Evolutionary conservation across 2,797 vertebrate genomes (phyloP).

Genomic region (Pangasius sanitwongsei): DNA sequence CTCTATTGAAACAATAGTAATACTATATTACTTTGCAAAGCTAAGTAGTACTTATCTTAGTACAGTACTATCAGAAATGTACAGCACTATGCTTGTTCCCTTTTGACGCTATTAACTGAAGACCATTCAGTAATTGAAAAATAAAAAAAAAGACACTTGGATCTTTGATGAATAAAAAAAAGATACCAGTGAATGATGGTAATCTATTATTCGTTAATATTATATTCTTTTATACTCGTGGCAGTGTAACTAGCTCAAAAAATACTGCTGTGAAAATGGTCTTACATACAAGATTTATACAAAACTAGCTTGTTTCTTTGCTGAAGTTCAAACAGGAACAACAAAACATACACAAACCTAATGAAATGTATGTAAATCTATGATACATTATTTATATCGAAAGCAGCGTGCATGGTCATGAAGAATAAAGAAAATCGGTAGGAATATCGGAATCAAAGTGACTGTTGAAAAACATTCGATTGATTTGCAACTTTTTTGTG

Average conservation of each 20-base stretch:
- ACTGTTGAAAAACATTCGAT: constrained; percentile 41
- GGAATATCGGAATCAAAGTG: constrained; percentile 52
- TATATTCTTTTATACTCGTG: constrained; percentile 30
- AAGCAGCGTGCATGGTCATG: constrained; percentile 61
- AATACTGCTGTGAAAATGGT: constrained; percentile 29
- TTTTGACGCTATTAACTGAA: constrained; percentile 51
- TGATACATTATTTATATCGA: constrained; percentile 57
- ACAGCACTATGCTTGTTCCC: constrained; percentile 68
- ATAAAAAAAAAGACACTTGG: background rate
- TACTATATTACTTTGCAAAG: constrained; percentile 77
- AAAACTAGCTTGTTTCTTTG: constrained; percentile 42
- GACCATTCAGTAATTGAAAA: constrained; percentile 33
- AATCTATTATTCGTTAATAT: background rate
- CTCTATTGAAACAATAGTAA: constrained; percentile 81
- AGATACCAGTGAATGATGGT: constrained; percentile 10
- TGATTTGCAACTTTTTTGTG: constrained; percentile 44
- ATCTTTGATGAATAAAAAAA: background rate
- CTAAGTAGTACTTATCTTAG: constrained; percentile 77
- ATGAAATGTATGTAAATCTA: constrained; percentile 46
- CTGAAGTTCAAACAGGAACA: constrained; percentile 42
- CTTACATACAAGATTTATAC: constrained; percentile 28
- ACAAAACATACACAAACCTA: constrained; percentile 46
- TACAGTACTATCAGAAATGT: constrained; percentile 79
- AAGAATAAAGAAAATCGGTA: constrained; percentile 45
- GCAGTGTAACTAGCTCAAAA: constrained; percentile 48